Percentiles rank a stretch among this genome's conserved stretches.
phyloP scores from a whole-genome alignment of 92 coral and sea anemone genomes.

The Galaxea fascicularis region DNA sequence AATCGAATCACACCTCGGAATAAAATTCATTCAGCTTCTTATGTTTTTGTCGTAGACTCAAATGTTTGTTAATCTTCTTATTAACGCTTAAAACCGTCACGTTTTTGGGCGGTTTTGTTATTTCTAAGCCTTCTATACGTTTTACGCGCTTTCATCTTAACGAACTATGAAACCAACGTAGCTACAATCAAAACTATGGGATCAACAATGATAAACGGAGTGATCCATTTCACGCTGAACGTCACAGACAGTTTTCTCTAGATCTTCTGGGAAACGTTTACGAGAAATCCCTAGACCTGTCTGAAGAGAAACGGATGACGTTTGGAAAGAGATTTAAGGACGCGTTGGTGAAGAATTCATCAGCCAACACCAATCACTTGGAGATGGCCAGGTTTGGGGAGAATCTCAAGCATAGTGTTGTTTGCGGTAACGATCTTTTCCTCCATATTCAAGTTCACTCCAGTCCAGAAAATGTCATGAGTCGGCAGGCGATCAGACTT shows the following conservation, averaged over 20 bases:
- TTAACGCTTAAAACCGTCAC: constrained; percentile 11
- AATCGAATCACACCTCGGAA: background rate
- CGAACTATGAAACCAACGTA: background rate
- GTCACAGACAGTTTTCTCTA: background rate
- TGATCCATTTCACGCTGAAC: background rate
- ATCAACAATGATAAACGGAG: background rate
- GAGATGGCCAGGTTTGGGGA: background rate
- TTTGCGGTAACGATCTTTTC: constrained; percentile 41
- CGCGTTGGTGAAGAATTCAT: background rate
- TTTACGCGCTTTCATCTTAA: background rate
- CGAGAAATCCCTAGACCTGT: background rate
- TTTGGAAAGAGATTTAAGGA: background rate
- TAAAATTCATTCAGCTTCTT: background rate
- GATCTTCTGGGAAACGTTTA: background rate
- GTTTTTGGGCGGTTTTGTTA: background rate
- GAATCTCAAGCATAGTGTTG: background rate
- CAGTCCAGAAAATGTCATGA: constrained; percentile 39
- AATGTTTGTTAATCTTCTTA: constrained; percentile 7
- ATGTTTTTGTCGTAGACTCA: background rate
- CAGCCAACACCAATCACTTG: background rate
- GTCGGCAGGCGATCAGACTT: constrained; percentile 51
- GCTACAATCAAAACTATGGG: background rate
- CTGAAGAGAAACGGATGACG: background rate
- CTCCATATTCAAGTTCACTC: constrained; percentile 61
- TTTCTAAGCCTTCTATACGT: background rate